Evolutionary conservation across 2,888 invertebrate species (phyloP), one percentile per base, ranked within the genome.

Genomic region (Thyatira batis): DNA sequence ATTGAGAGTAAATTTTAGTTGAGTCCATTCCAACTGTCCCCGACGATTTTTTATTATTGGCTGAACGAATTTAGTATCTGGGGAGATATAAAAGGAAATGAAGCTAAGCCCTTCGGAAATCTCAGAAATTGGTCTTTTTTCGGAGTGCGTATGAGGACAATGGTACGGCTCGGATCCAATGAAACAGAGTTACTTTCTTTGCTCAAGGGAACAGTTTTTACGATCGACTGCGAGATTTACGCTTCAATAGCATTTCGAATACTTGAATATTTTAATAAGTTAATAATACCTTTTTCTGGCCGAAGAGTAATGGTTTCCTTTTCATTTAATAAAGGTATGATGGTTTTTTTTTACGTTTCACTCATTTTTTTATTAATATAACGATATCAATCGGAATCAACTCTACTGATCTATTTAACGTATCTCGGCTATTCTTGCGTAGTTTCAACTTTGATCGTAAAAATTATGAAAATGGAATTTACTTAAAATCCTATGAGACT

Each of bases 21-120:
- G 71, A 87, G 85, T 87, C 88, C 86, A 84, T 86, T 82, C 71
- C 78, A 76, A 80, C 78, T 85, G 88, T 84, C 84, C 83, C 81
- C 77, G 78, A 80, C 85, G 82, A 86, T 89, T 90, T 88, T 90
- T 90, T 89, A 90, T 89, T 89, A 89, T 89, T 88, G 89, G 84
- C 80, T 84, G 87, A 88, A 87, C 89, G 90, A 90, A 90, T 90
- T 89, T 89, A 90, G 89, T 89, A 87, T 88, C 90, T 85, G 78
- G 90, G 90, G 90, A 91, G 89, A 87, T 88, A 90, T 91, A 90
- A 91, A 90, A 91, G 90, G 88, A 90, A 91, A 91, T 90, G 90
- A 90, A 90, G 84, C 89, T 88, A 90, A 89, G 90, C 90, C 90
- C 90, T 90, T 90, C 87, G 90, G 89, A 90, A 90, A 89, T 91